Percentiles rank a stretch among this genome's conserved stretches.
phyloP scores from a whole-genome alignment of 2,888 invertebrate genomes.

The Osmoderma eremita region DNA sequence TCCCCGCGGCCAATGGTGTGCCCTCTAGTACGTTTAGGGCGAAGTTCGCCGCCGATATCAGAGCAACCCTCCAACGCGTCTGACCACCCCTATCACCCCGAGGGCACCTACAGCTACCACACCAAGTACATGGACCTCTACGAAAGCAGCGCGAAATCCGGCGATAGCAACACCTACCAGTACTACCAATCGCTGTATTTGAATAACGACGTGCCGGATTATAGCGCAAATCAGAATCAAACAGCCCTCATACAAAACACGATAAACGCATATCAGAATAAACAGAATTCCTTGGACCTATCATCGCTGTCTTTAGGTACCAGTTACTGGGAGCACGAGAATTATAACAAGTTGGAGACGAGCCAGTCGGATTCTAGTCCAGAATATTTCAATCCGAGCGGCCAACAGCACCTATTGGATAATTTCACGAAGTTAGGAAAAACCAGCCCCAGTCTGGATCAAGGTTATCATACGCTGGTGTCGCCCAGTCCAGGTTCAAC shows the following conservation, averaged over 20 bases:
- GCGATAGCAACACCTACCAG: constrained; percentile 44
- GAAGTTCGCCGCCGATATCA: constrained; percentile 63
- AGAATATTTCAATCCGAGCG: constrained; percentile 52
- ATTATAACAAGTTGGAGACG: constrained; percentile 54
- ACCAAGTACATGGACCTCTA: constrained; percentile 52
- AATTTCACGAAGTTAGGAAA: constrained; percentile 64
- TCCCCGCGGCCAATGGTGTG: constrained; percentile 67
- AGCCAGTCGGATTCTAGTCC: constrained; percentile 52
- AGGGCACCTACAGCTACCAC: constrained; percentile 52
- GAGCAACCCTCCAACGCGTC: constrained; percentile 48
- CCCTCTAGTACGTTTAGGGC: constrained; percentile 70
- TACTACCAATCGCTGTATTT: constrained; percentile 38
- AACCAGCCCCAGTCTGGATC: constrained; percentile 77
- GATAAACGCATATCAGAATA: constrained; percentile 53
- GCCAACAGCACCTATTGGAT: constrained; percentile 56
- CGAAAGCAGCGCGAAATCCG: constrained; percentile 47
- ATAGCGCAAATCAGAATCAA: constrained; percentile 40
- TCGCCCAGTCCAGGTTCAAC: constrained; percentile 67
- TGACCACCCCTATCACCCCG: constrained; percentile 51
- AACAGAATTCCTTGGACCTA: constrained; percentile 58
- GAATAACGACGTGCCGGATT: constrained; percentile 50
- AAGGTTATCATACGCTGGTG: constrained; percentile 84
- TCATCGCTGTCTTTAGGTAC: constrained; percentile 60
- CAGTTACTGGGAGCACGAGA: constrained; percentile 61
- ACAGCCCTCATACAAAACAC: constrained; percentile 26